Evolutionary conservation across 2,113 vertebrate genomes (phyloP).

Genomic region (Thinocorus orbignyianus): DNA sequence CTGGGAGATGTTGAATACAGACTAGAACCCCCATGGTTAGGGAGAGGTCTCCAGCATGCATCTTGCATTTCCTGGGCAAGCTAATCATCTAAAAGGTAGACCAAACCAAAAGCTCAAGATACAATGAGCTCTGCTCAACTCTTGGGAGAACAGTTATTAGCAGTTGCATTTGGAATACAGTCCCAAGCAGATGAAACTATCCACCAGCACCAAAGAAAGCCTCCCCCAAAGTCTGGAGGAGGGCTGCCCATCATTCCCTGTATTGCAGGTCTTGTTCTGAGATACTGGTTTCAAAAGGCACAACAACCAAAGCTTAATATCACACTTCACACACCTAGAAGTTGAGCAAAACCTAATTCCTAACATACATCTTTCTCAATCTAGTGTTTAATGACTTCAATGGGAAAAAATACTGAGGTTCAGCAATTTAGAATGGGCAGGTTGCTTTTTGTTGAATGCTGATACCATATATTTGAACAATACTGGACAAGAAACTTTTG

Average conservation of each 20-base stretch:
- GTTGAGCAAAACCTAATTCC: not conserved
- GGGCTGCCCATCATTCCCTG: not conserved
- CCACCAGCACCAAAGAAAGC: not conserved
- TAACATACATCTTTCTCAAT: not conserved
- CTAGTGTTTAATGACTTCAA: not conserved
- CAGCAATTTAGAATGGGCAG: not conserved
- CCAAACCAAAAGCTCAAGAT: not conserved
- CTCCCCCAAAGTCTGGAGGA: not conserved
- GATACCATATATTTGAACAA: not conserved
- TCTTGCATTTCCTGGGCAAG: not conserved
- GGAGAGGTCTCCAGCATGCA: not conserved
- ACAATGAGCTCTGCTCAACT: not conserved
- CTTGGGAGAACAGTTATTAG: not conserved
- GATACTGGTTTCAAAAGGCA: not conserved
- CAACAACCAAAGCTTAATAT: not conserved
- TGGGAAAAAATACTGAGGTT: not conserved
- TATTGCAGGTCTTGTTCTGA: not conserved
- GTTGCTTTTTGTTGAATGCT: not conserved
- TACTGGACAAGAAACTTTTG: not conserved
- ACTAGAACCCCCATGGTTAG: not conserved
- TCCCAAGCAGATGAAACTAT: not conserved
- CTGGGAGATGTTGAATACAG: not conserved
- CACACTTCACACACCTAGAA: not conserved
- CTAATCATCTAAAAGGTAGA: not conserved
- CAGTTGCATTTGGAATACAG: not conserved